Base-by-base conservation (phyloP, 1,140 invertebrate genomes). In the Drosophila pallidifrons region DNA sequence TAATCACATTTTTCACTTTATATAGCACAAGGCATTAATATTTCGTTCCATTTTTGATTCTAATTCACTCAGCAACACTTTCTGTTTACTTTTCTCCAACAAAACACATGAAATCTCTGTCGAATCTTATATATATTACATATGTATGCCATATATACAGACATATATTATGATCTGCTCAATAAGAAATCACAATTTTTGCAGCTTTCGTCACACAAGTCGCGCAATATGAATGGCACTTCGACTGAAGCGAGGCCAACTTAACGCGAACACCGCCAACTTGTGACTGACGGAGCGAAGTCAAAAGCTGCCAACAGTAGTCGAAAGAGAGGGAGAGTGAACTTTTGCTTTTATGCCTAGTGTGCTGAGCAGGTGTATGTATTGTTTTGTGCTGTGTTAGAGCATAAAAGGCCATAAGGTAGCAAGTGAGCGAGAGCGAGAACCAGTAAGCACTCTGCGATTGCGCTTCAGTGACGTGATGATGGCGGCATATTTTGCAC, bases 261-360 rank as follows among this genome's bases (percentile, higher is more conserved):
- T 57, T 58, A 47, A 49, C 74, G 32, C 77, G 64, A 6, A 30
- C 69, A 41, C 74, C 63, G 59, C 52, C 32, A 68, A 73, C 58
- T 58, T 79, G 55, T 49, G 63, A 79, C 74, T 79, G 75, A 79
- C 68, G 73, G 75, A 76, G 59, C 69, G 28, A 35, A 75, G 32
- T 30, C 67, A 65, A 49, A 73, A 66, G 41, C 46, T 73, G 46
- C 38, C 52, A 38, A 30, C 25, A 47, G 58, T 38, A 25, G 51
- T 5, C 15, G 20, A 35, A 16, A 52, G 49, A 45, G 49, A 54
- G 38, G 3, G 54, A 57, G 54, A 66, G 60, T 51, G 30, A 58
- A 71, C 55, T 71, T 66, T 71, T 75, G 43, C 30, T 68, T 63
- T 52, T 68, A 45, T 32, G 28, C 2, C n/a, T 69, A 57, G 60